Conservation (phyloP, 2,888 invertebrate species). For the Phengaris arion region DNA sequence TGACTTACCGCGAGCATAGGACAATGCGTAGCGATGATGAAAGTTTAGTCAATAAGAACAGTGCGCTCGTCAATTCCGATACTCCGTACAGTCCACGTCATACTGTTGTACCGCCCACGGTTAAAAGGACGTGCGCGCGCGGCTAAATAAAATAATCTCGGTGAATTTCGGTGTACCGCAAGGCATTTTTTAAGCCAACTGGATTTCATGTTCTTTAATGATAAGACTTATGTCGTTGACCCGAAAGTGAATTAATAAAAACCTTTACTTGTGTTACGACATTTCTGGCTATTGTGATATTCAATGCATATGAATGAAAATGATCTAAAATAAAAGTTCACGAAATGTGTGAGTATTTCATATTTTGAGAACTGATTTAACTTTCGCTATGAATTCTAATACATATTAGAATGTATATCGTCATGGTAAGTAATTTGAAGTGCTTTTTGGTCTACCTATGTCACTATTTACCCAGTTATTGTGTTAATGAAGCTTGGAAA, state of each 20-base stretch:
- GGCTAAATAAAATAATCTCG: constrained; percentile 46
- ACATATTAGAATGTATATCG: not conserved
- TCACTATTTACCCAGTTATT: not conserved
- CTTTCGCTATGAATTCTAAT: not conserved
- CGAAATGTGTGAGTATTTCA: constrained; percentile 68
- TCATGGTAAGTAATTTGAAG: not conserved
- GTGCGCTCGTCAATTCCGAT: constrained; percentile 59
- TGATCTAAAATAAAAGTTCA: constrained; percentile 50
- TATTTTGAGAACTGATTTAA: constrained; percentile 9
- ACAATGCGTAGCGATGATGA: constrained; percentile 44
- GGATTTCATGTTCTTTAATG: constrained; percentile 42
- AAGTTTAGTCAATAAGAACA: constrained; percentile 47
- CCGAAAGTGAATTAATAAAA: constrained; percentile 38
- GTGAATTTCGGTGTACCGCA: constrained; percentile 56
- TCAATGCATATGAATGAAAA: constrained; percentile 30
- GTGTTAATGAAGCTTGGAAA: not conserved
- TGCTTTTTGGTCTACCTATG: no score
- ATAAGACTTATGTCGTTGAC: constrained; percentile 45
- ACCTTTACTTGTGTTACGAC: constrained; percentile 23
- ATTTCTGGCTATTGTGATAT: constrained; percentile 27
- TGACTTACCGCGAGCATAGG: constrained; percentile 55
- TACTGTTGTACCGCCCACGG: constrained; percentile 71
- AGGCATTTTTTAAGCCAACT: constrained; percentile 49
- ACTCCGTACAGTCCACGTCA: constrained; percentile 61
- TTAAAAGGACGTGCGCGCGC: constrained; percentile 65